A percentile compares a stretch with the other conserved stretches of the same genome.
Evolutionary conservation across 2,797 vertebrate genomes (phyloP).

Genomic region (Bufotes viridis): DNA sequence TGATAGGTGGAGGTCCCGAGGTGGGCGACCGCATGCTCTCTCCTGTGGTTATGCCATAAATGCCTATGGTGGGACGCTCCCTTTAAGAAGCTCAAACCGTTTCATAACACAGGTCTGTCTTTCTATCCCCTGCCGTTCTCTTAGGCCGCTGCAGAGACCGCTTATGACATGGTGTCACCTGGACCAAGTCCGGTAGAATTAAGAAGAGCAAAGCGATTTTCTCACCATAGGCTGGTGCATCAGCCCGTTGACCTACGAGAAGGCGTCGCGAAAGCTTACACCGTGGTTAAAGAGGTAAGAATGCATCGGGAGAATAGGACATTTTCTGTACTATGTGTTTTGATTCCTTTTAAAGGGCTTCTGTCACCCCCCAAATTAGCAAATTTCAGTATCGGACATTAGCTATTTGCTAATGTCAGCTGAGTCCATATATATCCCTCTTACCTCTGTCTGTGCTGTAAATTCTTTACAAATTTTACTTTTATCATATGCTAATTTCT

Average conservation of each 20-base stretch:
- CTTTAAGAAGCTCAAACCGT: neutral
- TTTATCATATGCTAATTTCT: too few relatives aligned
- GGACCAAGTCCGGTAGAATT: constrained; percentile 86
- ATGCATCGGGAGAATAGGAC: too few relatives aligned
- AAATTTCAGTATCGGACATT: too few relatives aligned
- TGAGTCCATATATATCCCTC: too few relatives aligned
- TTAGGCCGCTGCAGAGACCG: constrained; percentile 95
- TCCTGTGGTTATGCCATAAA: neutral
- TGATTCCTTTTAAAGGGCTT: too few relatives aligned
- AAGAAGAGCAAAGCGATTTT: constrained; percentile 86
- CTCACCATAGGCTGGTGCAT: constrained; percentile 88
- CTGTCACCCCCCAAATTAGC: too few relatives aligned
- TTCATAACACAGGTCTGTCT: neutral
- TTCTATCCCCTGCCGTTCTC: too few relatives aligned
- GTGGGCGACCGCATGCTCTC: too few relatives aligned
- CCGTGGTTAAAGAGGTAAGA: constrained; percentile 93
- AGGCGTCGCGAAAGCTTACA: constrained; percentile 97
- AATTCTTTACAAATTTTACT: too few relatives aligned
- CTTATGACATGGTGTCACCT: constrained; percentile 98
- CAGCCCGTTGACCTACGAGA: constrained; percentile 96
- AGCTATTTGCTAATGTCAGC: too few relatives aligned
- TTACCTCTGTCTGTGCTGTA: too few relatives aligned
- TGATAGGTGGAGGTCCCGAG: too few relatives aligned
- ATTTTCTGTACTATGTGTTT: neutral
- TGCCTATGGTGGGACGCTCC: neutral